These are phyloP conservation scores for Pterocles orientalis DNA, from an alignment of 2,113 vertebrate species.

Conservation along the genomic window DNA sequence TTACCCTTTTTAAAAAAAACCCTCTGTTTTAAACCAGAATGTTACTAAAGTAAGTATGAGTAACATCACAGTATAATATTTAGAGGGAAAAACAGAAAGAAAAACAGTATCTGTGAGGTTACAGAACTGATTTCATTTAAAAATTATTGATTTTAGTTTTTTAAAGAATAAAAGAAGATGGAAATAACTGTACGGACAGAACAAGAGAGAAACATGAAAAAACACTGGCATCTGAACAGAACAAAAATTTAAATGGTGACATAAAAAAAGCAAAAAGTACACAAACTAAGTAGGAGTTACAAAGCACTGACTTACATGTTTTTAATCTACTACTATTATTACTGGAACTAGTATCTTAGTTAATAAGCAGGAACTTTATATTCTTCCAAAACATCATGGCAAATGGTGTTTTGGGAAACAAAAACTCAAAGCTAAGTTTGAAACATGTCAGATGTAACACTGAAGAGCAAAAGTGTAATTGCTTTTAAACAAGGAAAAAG, in stretches of 20 bases:
- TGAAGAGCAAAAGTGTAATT: not conserved
- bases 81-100: not conserved
- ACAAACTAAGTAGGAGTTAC: not conserved
- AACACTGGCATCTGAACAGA: constrained; percentile 61
- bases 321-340: not conserved
- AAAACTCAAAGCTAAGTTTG: not conserved
- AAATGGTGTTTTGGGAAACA: not conserved
- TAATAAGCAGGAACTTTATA: not conserved
- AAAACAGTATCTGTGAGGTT: not conserved
- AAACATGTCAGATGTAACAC: not conserved
- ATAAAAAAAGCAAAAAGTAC: not conserved
- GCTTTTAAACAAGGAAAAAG: not conserved
- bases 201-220: not conserved
- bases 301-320: not conserved
- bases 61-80: not conserved
- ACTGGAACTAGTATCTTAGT: not conserved
- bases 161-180: not conserved
- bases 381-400: not conserved
- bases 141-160: not conserved
- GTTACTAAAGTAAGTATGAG: not conserved
- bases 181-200: not conserved
- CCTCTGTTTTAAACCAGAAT: not conserved
- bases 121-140: not conserved
- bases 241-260: not conserved
- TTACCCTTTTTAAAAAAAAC: not conserved